These are phyloP conservation scores for Zootoca vivipara DNA, from an alignment of 2,113 vertebrate genomes.

Conservation along the genomic window DNA sequence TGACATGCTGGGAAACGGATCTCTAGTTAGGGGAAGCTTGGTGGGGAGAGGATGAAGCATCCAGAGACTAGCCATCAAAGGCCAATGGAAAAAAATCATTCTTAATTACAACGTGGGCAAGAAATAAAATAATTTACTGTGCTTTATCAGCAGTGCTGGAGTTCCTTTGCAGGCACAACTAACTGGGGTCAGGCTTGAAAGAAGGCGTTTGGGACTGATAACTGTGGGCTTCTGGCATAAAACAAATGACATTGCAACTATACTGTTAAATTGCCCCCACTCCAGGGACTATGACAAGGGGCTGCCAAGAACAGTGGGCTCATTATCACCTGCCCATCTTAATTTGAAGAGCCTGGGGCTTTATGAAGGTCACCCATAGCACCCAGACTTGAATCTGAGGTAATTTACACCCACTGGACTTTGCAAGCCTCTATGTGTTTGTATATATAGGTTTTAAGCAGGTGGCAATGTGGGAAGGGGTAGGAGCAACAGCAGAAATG, in stretches of 20 bases:
- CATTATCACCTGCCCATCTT: neutral
- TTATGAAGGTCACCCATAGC: neutral
- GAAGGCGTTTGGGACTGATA: neutral
- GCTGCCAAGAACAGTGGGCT: no score
- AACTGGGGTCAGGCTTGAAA: neutral
- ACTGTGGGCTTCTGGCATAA: neutral
- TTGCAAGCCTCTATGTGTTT: neutral
- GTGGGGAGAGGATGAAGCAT: neutral
- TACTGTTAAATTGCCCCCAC: no score
- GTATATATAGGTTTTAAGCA: neutral
- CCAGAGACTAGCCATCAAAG: neutral
- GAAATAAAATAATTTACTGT: neutral
- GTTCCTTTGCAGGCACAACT: no score
- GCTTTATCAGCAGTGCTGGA: neutral
- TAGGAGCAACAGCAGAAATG: constrained; percentile 36
- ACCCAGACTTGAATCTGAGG: no score
- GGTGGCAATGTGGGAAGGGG: neutral
- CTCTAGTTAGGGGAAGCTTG: neutral
- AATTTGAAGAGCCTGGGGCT: no score
- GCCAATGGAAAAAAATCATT: neutral
- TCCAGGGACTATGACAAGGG: neutral
- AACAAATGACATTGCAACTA: no score
- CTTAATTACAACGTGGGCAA: neutral
- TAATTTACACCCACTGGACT: neutral
- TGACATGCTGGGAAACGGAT: neutral